Evolutionary conservation across 1,140 invertebrate species (phyloP), one percentile per base, ranked within the genome.

Genomic region (Venturia canescens): DNA sequence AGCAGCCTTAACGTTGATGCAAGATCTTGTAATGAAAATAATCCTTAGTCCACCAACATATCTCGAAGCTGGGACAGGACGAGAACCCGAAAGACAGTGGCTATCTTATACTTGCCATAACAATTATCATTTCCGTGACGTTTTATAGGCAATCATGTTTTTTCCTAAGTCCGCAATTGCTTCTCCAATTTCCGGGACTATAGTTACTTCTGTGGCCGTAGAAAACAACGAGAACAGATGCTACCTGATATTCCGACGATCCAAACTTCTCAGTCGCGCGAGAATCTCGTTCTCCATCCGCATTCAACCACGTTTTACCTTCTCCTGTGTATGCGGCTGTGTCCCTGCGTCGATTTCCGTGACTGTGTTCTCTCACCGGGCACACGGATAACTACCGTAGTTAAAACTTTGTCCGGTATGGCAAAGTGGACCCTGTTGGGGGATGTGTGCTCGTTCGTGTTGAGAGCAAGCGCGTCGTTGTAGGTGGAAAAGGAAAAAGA

Each of bases 191-290:
- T 69, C 29, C 29, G 15, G 21, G 29, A 23, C 15, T 31, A 4
- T 69, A 69, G 66, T 69, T 71, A 71, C 34, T 71, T 44, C 16
- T 53, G 71, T 74, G 16, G 44, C 70, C 80, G 78, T 83, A 80
- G 63, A 80, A 75, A 67, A 74, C 21, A 74, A 74, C 26, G 44
- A 50, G 48, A 74, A 74, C 71, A 74, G 71, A 74, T 74, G 71
- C 71, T 74, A 53, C 71, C 71, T 74, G 71, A 74, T 74, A 48
- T 48, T 50, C 48, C 27, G 57, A 77, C 75, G 75, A 77, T 77
- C 29, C 29, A 77, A 77, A 77, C 75, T 77, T 77, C 57, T 63
- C 16, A 60, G 31, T 69, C 66, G 82, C 81, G 78, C 66, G 82
- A 80, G 78, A 81, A 60, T 80, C 71, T 70, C n/a, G 26, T n/a